phyloP scores from a whole-genome alignment of 1,140 invertebrate genomes.

The Bicyclus anynana region DNA sequence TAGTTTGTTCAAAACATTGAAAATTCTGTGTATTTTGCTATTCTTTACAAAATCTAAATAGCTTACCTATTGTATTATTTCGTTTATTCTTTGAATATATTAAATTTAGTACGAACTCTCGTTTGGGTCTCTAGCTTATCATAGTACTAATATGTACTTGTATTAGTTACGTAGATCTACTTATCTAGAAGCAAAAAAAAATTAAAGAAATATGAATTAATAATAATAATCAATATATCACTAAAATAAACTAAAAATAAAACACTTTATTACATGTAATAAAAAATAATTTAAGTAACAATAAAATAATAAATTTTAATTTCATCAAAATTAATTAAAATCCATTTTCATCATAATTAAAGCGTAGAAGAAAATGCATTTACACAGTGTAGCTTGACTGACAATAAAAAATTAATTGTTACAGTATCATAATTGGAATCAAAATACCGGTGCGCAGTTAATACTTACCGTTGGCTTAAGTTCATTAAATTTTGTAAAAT shows the following conservation, averaged over 20 bases:
- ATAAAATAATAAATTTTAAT: neutral
- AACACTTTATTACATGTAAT: neutral
- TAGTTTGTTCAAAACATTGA: too few relatives aligned
- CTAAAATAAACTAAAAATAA: neutral
- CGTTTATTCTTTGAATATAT: too few relatives aligned
- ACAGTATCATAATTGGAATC: conserved; percentile 33
- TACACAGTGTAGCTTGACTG: neutral
- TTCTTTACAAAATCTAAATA: too few relatives aligned
- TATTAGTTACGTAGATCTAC: too few relatives aligned
- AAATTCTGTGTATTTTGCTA: too few relatives aligned
- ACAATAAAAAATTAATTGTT: conserved; percentile 28
- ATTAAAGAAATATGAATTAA: too few relatives aligned
- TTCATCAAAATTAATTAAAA: neutral
- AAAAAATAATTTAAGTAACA: neutral
- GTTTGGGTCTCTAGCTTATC: too few relatives aligned
- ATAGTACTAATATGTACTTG: too few relatives aligned
- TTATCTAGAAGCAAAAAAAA: too few relatives aligned
- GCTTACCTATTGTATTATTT: too few relatives aligned
- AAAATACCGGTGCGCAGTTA: conserved; percentile 14
- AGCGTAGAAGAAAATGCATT: neutral
- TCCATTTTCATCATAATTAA: neutral
- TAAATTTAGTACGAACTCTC: too few relatives aligned
- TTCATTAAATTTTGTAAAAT: conserved; percentile 21
- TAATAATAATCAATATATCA: neutral
- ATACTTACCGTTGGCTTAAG: conserved; percentile 3